Percentiles rank a stretch among this genome's conserved stretches.
Evolutionary conservation across 2,888 invertebrate genomes (phyloP).

Genomic region (Micoletzkya japonica): DNA sequence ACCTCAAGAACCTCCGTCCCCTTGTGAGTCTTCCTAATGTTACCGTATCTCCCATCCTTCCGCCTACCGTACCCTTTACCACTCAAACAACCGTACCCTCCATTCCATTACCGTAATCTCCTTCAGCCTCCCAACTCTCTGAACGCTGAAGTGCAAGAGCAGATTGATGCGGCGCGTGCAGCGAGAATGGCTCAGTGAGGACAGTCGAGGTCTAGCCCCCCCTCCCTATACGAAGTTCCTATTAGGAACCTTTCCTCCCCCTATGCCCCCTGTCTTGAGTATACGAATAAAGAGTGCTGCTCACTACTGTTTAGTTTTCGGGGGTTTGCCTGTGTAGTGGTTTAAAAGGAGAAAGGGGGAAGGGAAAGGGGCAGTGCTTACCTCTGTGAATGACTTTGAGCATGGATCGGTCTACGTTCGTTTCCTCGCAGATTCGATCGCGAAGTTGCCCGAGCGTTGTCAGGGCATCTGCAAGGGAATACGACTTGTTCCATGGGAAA

Average conservation of each 20-base stretch:
- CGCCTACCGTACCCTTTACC: background rate
- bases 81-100: background rate
- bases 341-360: too few relatives aligned
- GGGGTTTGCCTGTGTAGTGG: background rate
- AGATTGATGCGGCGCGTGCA: constrained; percentile 42
- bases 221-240: background rate
- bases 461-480: background rate
- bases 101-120: background rate
- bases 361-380: constrained; percentile 25
- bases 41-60: too few relatives aligned
- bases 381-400: constrained; percentile 51
- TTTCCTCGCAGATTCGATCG: constrained; percentile 36
- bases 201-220: background rate
- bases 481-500: too few relatives aligned
- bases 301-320: constrained; percentile 5
- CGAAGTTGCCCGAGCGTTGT: constrained; percentile 39
- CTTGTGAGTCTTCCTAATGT: constrained; percentile 18
- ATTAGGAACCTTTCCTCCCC: background rate
- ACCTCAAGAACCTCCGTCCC: constrained; percentile 57
- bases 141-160: constrained; percentile 52
- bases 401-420: constrained; percentile 37
- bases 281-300: constrained; percentile 12
- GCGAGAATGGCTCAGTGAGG: too few relatives aligned
- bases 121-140: constrained; percentile 45
- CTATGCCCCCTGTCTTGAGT: background rate